A percentile compares a stretch with the other conserved stretches of the same genome.
Evolutionary conservation across 2,797 vertebrate genomes (phyloP).

Genomic region (Platalea minor): DNA sequence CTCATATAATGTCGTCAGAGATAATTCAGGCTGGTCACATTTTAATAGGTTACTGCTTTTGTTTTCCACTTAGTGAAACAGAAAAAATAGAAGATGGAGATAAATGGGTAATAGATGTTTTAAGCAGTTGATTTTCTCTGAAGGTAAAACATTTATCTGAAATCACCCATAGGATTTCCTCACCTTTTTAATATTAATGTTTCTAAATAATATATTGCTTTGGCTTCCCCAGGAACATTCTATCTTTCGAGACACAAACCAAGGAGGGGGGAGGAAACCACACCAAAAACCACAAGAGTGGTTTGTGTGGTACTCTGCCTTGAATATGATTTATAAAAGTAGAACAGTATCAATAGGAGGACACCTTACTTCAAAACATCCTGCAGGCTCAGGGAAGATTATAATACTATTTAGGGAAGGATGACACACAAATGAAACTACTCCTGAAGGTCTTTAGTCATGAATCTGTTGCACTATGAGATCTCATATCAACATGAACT

Average conservation of each 20-base stretch:
- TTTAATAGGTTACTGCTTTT: not conserved
- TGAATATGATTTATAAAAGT: not conserved
- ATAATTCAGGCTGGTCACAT: not conserved
- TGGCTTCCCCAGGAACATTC: not conserved
- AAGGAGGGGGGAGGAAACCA: fast-evolving
- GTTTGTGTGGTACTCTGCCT: not conserved
- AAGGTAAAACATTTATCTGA: not conserved
- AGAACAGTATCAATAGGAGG: not conserved
- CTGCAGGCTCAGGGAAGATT: not conserved
- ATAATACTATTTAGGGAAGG: not conserved
- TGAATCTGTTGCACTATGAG: not conserved
- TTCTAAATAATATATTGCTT: not conserved
- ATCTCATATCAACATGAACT: not conserved
- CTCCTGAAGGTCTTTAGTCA: not conserved
- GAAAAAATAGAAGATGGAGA: not conserved
- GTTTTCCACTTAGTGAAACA: not conserved
- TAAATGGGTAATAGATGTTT: not conserved
- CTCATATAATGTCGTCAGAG: not conserved
- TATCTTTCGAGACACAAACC: not conserved
- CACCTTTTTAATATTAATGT: not conserved
- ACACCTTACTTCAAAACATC: not conserved
- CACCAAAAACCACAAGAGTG: not conserved
- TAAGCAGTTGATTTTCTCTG: not conserved
- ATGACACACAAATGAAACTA: not conserved
- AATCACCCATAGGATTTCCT: not conserved